Evolutionary conservation across 2,888 invertebrate genomes (phyloP).

Genomic region (Criorhina ranunculi): DNA sequence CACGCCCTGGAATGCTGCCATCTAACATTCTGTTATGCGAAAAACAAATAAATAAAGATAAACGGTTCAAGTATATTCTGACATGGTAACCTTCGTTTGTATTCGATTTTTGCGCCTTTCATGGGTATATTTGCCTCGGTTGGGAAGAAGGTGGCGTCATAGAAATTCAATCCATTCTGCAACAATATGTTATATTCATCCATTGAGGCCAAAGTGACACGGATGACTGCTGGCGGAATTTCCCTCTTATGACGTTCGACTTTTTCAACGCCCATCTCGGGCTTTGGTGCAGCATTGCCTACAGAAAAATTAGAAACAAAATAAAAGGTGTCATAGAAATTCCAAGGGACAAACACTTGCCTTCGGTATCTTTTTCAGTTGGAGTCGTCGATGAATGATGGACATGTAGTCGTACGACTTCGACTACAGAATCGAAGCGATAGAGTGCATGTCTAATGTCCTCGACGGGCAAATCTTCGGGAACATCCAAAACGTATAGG

Average conservation of each 20-base stretch:
- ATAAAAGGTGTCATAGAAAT: background rate
- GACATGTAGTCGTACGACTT: conserved; percentile 89
- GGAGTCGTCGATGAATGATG: conserved; percentile 81
- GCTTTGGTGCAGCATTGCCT: conserved; percentile 56
- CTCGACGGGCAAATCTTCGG: conserved; percentile 93
- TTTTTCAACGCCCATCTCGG: conserved; percentile 50
- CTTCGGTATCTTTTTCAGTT: conserved; percentile 81
- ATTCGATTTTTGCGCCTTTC: conserved; percentile 87
- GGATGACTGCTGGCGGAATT: conserved; percentile 87
- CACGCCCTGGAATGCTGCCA: conserved; percentile 88
- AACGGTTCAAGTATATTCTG: no score
- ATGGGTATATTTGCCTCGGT: conserved; percentile 90
- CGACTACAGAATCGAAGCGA: conserved; percentile 92
- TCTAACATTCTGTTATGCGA: conserved; percentile 86
- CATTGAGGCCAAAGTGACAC: conserved; percentile 90
- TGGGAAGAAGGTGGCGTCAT: conserved; percentile 94
- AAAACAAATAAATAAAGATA: conserved; percentile 37
- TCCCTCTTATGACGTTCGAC: conserved; percentile 85
- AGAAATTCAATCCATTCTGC: conserved; percentile 94
- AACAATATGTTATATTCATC: conserved; percentile 91
- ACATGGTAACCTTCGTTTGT: conserved; percentile 83
- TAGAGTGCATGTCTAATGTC: conserved; percentile 93
- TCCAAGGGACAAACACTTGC: conserved; percentile 78
- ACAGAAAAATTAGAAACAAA: background rate
- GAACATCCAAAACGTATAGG: conserved; percentile 92